A percentile compares a stretch with the other conserved stretches of the same genome.
Evolutionary conservation across 35 echinoderm and acorn worm genomes (phyloP).

Genomic region (Acanthaster planci): DNA sequence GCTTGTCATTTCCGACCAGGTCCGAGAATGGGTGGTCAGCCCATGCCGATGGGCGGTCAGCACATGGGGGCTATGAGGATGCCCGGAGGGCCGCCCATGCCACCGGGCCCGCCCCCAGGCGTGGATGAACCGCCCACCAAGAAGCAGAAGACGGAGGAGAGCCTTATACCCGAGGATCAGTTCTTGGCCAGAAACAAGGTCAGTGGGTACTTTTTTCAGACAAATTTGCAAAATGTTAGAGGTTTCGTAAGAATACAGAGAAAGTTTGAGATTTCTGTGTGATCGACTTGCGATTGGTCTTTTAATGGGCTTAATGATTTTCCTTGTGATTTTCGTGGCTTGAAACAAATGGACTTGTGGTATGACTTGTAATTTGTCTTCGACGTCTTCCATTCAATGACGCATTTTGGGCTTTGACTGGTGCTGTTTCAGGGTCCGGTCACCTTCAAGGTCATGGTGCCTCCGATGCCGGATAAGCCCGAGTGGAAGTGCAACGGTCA

Average conservation of each 20-base stretch:
- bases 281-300: too few species aligned
- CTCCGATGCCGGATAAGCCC: conserved; percentile 71
- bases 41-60: conserved; percentile 23
- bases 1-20: background rate
- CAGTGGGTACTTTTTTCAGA: too few species aligned
- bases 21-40: conserved; percentile 21
- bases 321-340: too few species aligned
- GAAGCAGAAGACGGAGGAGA: conserved; percentile 91
- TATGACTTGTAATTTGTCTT: too few species aligned
- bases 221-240: too few species aligned
- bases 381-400: too few species aligned
- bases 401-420: background rate
- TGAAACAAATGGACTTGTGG: too few species aligned
- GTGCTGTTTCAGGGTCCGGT: conserved; percentile 64
- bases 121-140: conserved; percentile 78
- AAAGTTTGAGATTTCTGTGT: too few species aligned
- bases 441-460: conserved; percentile 69
- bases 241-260: too few species aligned
- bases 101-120: conserved; percentile 27
- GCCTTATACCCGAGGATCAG: conserved; percentile 83
- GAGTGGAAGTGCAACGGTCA: conserved; percentile 96
- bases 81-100: conserved; percentile 29
- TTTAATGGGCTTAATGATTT: too few species aligned
- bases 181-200: conserved; percentile 89
- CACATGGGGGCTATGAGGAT: conserved; percentile 19